Evolutionary conservation across 2,888 invertebrate genomes (phyloP), one percentile per base, ranked within the genome.

Genomic region (Neocrepidodera transversa): DNA sequence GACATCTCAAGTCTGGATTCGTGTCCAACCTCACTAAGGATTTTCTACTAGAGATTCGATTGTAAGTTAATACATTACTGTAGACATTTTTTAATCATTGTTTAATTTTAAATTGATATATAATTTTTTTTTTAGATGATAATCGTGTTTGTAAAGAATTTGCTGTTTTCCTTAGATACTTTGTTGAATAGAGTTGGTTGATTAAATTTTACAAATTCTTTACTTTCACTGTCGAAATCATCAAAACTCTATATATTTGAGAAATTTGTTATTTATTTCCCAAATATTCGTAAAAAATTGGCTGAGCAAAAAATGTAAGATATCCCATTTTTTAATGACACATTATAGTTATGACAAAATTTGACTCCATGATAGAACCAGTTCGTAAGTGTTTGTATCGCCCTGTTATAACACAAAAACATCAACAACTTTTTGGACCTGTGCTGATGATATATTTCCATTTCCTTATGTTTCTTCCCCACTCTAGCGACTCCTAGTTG

Each of bases 31-130:
- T 67, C 70, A 68, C 60, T 71, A 71, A 63, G 70, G 68, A 66
- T 66, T 64, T 63, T 57, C 69, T 55, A 60, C 73, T 60, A 64
- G 72, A 68, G 60, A 63, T 65, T 50, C 58, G 63, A 70, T 71
- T 70, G 73, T 73, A 73, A 73, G 73, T 73, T 70, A 58, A 49
- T 68, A 62, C 50, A 68, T 68, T 68, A 66, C 70, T 68, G 73
- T 73, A 72, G 68, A 67, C 6, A 64, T 55, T 68, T 55, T 60
- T 59, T 55, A 28, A n/a, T 38, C 38, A 38, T 63, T 65, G 62
- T 66, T 48, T 56, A 57, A 35, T 51, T 54, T 55, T 40, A 32
- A 43, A 43, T 6, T 11, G 14, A 42, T 40, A 52, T 38, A 16
- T n/a, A n/a, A n/a, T 36, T 23, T 42, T 51, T 50, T 20, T 17